These are phyloP conservation scores for Caenorhabditis plicata DNA, from an alignment of 2,888 invertebrate species.

Conservation along the genomic window DNA sequence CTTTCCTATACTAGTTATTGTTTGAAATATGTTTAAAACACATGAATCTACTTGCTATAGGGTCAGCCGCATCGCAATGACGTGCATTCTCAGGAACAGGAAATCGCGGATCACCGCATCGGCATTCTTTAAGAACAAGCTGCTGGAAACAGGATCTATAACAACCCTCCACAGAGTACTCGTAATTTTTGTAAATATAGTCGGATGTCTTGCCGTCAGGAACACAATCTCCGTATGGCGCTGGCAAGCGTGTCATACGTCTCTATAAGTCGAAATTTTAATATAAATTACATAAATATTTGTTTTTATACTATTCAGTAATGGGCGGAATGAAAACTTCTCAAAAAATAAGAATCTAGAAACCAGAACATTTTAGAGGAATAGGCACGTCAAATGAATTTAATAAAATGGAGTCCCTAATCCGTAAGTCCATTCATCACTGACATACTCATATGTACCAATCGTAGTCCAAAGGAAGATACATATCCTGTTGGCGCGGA, in stretches of 20 bases:
- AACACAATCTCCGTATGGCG: constrained; percentile 62
- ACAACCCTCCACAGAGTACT: constrained; percentile 63
- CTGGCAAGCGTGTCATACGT: constrained; percentile 54
- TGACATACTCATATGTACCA: constrained; percentile 33
- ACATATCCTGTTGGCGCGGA: constrained; percentile 61
- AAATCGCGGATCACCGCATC: constrained; percentile 64
- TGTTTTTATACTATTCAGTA: too few relatives aligned
- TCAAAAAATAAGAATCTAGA: too few relatives aligned
- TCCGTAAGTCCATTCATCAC: too few relatives aligned
- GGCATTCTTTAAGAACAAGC: constrained; percentile 55
- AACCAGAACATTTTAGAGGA: too few relatives aligned
- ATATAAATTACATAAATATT: too few relatives aligned
- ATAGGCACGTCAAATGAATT: too few relatives aligned
- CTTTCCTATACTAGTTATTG: too few relatives aligned
- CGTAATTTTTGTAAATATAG: constrained; percentile 59
- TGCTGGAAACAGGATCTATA: constrained; percentile 63
- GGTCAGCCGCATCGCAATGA: constrained; percentile 58
- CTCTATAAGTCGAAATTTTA: constrained; percentile 40
- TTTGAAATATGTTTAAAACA: too few relatives aligned
- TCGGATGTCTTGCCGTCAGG: constrained; percentile 53
- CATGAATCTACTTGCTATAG: constrained; percentile 42
- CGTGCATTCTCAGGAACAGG: constrained; percentile 48
- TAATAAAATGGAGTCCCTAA: too few relatives aligned
- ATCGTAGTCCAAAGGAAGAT: constrained; percentile 56
- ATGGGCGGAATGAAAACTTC: too few relatives aligned